Conservation (phyloP, 2,888 invertebrate genomes). For the Parascotia fuliginaria region DNA sequence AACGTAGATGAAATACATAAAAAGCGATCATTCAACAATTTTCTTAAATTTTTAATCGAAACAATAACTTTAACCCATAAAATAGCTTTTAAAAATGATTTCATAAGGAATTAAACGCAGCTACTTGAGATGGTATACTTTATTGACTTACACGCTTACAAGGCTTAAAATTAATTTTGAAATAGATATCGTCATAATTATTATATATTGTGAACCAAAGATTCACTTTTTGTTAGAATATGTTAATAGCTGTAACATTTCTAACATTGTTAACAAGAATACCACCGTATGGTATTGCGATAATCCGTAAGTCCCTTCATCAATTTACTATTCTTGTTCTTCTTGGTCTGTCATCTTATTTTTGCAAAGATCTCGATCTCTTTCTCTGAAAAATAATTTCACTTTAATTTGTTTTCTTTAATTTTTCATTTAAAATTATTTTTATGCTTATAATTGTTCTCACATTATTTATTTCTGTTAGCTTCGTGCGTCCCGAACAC, state of each 20-base stretch:
- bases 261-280: slow-evolving; percentile 55
- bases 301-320: slow-evolving; percentile 53
- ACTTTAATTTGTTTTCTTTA: no score
- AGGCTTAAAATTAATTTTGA: slow-evolving; percentile 49
- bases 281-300: slow-evolving; percentile 42
- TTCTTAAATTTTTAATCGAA: slow-evolving; percentile 1
- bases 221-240: slow-evolving; percentile 50
- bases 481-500: slow-evolving; percentile 72
- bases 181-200: slow-evolving; percentile 30
- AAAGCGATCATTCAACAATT: not conserved
- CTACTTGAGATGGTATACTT: slow-evolving; percentile 18
- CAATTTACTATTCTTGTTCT: not conserved
- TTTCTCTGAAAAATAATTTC: no score
- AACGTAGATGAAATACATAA: not conserved
- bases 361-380: not conserved
- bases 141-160: slow-evolving; percentile 19
- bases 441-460: not conserved
- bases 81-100: slow-evolving; percentile 4
- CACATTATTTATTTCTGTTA: slow-evolving; percentile 27
- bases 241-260: slow-evolving; percentile 60
- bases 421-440: no score
- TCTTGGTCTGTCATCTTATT: not conserved
- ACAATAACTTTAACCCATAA: slow-evolving; percentile 13
- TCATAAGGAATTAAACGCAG: slow-evolving; percentile 9
- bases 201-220: slow-evolving; percentile 34